phyloP scores from a whole-genome alignment of 2,888 invertebrate species.

The Caenorhabditis panamensis region DNA sequence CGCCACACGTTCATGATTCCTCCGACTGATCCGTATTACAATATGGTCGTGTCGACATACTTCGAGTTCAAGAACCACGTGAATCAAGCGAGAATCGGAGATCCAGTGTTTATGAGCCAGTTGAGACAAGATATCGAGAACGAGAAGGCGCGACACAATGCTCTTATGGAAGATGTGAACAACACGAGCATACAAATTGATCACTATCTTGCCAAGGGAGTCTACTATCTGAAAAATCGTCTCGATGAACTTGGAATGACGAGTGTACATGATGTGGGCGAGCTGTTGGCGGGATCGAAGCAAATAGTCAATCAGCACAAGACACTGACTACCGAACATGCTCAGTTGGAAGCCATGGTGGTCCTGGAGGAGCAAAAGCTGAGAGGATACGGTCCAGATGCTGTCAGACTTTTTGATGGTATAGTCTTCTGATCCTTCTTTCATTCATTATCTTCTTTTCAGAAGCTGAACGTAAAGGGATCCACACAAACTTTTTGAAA shows the following conservation, averaged over 20 bases:
- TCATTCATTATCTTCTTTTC: conserved; percentile 6
- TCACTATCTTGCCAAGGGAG: conserved; percentile 38
- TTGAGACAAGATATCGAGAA: conserved; percentile 30
- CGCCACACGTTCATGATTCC: conserved; percentile 63
- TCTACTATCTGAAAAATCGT: conserved; percentile 39
- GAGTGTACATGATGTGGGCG: conserved; percentile 60
- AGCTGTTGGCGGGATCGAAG: conserved; percentile 68
- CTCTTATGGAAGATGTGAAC: not conserved
- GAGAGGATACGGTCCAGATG: conserved; percentile 55
- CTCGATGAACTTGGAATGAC: conserved; percentile 68
- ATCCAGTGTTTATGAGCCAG: conserved; percentile 10
- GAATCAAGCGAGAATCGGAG: conserved; percentile 16
- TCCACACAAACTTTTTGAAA: not conserved
- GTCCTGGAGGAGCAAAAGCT: conserved; percentile 59
- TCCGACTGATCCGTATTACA: conserved; percentile 59
- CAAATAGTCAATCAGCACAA: conserved; percentile 72
- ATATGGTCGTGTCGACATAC: conserved; percentile 49
- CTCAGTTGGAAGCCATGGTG: conserved; percentile 51
- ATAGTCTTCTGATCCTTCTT: not conserved
- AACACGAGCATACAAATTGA: conserved; percentile 24
- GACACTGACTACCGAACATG: conserved; percentile 59
- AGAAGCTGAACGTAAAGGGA: conserved; percentile 8
- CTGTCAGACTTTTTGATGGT: conserved; percentile 53
- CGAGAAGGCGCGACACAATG: conserved; percentile 20
- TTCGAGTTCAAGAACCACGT: conserved; percentile 32